phyloP scores from a whole-genome alignment of 2,797 vertebrate genomes.

The Tamandua tetradactyla region DNA sequence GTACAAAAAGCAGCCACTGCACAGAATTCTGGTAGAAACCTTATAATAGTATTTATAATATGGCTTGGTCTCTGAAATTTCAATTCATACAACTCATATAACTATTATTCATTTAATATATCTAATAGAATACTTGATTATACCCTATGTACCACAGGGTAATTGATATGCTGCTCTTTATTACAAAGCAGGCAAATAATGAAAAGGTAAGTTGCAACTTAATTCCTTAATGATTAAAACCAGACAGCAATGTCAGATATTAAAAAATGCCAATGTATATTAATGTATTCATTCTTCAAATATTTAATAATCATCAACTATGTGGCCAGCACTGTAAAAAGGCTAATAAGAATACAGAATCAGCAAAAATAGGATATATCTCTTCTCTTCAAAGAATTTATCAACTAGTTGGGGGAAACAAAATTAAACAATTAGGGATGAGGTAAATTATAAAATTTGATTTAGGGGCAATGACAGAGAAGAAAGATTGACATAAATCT shows the following conservation, averaged over 20 bases:
- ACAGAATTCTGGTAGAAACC: conserved; percentile 30
- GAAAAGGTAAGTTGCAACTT: neutral
- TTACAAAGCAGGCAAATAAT: conserved; percentile 1
- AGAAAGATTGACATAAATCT: neutral
- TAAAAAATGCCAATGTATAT: neutral
- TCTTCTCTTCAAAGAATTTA: neutral
- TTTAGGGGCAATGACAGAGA: neutral
- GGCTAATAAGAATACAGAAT: conserved; percentile 23
- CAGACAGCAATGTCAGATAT: neutral
- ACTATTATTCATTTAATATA: neutral
- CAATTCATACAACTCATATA: neutral
- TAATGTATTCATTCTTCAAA: conserved; percentile 9
- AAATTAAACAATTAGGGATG: neutral
- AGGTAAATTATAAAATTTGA: neutral
- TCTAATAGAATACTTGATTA: neutral
- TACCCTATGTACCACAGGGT: neutral
- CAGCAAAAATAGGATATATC: neutral
- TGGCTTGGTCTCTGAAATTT: conserved; percentile 25
- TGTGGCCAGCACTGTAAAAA: neutral
- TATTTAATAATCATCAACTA: neutral
- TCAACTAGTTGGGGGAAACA: neutral
- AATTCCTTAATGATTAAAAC: conserved; percentile 23
- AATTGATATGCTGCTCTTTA: neutral
- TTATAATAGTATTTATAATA: neutral
- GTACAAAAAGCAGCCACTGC: neutral